Percentiles rank a stretch among this genome's conserved stretches.
These are phyloP conservation scores for Elephas maximus DNA, from an alignment of 2,113 vertebrate genomes.

Conservation along the genomic window DNA sequence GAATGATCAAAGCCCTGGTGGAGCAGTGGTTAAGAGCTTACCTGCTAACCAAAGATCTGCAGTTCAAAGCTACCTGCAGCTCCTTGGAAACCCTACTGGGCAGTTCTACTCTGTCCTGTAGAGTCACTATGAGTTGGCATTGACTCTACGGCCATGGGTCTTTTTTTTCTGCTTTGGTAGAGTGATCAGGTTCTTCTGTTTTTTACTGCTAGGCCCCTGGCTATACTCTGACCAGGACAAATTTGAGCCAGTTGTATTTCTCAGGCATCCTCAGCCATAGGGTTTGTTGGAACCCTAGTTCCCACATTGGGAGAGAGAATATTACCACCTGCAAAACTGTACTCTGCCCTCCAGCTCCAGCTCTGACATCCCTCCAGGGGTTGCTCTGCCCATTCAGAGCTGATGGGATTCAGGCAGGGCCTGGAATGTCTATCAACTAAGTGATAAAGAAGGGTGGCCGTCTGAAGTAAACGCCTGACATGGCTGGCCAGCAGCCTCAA, in stretches of 20 bases:
- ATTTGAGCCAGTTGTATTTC: not conserved
- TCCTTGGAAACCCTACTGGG: too few species aligned
- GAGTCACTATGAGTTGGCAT: too few species aligned
- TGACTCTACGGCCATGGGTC: too few species aligned
- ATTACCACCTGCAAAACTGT: not conserved
- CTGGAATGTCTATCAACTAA: not conserved
- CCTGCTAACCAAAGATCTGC: too few species aligned
- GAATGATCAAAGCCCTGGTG: not conserved
- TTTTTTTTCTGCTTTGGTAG: not conserved
- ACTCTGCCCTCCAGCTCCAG: not conserved
- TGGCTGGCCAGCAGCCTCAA: not conserved
- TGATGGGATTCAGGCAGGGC: not conserved
- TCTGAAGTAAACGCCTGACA: not conserved
- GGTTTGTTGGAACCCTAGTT: not conserved
- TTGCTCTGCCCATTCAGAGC: not conserved
- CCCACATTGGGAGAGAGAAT: not conserved
- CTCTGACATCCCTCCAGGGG: not conserved
- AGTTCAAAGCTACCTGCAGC: too few species aligned
- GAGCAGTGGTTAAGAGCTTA: too few species aligned
- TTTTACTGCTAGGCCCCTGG: not conserved
- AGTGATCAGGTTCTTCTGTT: not conserved
- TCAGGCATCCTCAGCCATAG: fast-evolving
- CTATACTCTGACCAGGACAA: not conserved
- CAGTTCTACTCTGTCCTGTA: too few species aligned
- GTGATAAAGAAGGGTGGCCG: not conserved